Percentiles rank a stretch among this genome's conserved stretches.
Conservation (phyloP, 2,797 vertebrate species). For the Galaxias olidus region DNA sequence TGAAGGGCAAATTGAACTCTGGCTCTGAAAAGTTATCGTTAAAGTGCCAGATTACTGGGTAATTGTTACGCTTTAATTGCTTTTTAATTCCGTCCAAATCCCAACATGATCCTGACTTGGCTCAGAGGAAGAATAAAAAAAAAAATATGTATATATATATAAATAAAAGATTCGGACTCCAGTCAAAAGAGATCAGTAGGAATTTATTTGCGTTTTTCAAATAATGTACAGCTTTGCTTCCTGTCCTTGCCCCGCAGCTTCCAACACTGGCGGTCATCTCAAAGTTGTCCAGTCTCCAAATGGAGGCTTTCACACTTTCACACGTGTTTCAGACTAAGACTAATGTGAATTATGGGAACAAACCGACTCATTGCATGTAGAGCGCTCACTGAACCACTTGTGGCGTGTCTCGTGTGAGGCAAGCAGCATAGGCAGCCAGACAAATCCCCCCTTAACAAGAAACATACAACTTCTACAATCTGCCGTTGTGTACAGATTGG, state of each 20-base stretch:
- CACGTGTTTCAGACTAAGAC: slow-evolving; percentile 39
- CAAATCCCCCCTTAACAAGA: slow-evolving; percentile 39
- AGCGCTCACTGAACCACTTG: slow-evolving; percentile 19
- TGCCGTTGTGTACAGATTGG: slow-evolving; percentile 20
- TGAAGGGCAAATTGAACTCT: slow-evolving; percentile 44
- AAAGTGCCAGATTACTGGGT: slow-evolving; percentile 26
- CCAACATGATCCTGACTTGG: slow-evolving; percentile 10
- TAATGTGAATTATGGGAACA: too few species aligned
- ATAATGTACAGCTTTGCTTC: slow-evolving; percentile 68
- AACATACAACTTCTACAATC: slow-evolving; percentile 42
- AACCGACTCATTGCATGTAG: slow-evolving; percentile 21
- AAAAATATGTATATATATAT: not conserved
- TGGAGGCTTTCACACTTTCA: slow-evolving; percentile 36
- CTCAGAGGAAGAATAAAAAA: slow-evolving; percentile 41
- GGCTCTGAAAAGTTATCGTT: slow-evolving; percentile 30
- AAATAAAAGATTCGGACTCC: slow-evolving; percentile 45
- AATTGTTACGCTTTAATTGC: slow-evolving; percentile 40
- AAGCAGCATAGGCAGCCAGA: slow-evolving; percentile 56
- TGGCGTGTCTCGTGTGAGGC: slow-evolving; percentile 33
- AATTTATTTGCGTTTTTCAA: slow-evolving; percentile 78
- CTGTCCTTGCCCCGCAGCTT: slow-evolving; percentile 49
- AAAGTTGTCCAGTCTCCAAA: slow-evolving; percentile 48
- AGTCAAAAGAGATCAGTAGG: slow-evolving; percentile 77
- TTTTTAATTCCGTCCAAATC: slow-evolving; percentile 28
- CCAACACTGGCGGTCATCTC: slow-evolving; percentile 49